Conservation (phyloP, 2,797 vertebrate genomes). For the Acanthis flammea region DNA sequence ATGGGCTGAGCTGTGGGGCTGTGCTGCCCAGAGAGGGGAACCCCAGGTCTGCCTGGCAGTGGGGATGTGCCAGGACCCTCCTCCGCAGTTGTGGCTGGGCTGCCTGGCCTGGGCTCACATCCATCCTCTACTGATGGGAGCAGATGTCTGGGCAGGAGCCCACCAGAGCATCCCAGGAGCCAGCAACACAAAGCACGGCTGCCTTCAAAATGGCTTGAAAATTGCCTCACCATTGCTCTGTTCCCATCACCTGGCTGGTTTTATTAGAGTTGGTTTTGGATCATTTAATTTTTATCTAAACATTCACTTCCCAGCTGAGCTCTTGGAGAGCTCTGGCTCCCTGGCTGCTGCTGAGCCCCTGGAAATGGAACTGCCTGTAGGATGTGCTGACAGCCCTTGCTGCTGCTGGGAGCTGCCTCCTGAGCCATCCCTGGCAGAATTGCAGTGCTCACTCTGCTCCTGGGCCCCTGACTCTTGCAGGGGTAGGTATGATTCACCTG, state of each 20-base stretch:
- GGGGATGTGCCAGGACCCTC: neutral
- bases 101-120: fast-evolving
- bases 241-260: neutral
- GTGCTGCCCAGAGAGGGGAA: neutral
- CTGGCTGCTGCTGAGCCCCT: neutral
- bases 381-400: neutral
- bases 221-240: neutral
- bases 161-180: neutral
- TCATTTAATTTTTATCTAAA: conserved; percentile 23
- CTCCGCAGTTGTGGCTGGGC: fast-evolving
- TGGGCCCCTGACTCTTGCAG: neutral
- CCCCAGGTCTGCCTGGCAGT: fast-evolving
- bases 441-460: neutral
- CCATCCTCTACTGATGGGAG: fast-evolving
- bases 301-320: neutral
- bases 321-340: neutral
- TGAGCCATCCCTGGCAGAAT: neutral
- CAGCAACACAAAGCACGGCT: fast-evolving
- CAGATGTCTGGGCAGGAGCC: neutral
- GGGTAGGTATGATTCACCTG: neutral
- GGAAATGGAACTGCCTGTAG: neutral
- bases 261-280: neutral
- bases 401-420: neutral
- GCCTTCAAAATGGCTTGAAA: neutral
- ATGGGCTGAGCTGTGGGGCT: too few relatives aligned